Evolutionary conservation across 2,888 invertebrate genomes (phyloP).

Genomic region (Mythimna ferrago): DNA sequence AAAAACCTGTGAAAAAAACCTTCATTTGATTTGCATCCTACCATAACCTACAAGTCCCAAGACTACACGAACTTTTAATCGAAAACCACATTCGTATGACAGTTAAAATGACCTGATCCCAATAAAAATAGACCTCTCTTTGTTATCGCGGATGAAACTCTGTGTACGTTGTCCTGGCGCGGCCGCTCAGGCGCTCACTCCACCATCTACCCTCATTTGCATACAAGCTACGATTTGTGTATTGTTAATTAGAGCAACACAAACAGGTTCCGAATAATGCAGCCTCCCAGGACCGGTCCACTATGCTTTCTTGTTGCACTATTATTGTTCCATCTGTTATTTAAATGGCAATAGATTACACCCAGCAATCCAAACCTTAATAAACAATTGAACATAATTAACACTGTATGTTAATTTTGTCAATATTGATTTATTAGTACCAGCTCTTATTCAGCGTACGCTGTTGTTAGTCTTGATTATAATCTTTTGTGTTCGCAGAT

Average conservation of each 20-base stretch:
- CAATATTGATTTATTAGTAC: conserved; percentile 78
- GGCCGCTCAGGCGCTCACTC: conserved; percentile 65
- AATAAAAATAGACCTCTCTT: conserved; percentile 73
- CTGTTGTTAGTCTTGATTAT: conserved; percentile 53
- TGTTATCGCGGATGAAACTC: conserved; percentile 73
- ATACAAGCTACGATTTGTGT: conserved; percentile 91
- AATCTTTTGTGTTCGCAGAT: conserved; percentile 44
- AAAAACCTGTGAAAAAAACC: neutral
- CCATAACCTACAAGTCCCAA: conserved; percentile 40
- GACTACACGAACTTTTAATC: conserved; percentile 26
- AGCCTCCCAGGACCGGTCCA: conserved; percentile 75
- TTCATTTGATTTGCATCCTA: neutral
- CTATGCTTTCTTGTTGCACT: conserved; percentile 83
- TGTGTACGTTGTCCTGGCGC: conserved; percentile 61
- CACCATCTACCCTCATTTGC: conserved; percentile 85
- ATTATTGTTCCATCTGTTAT: conserved; percentile 89
- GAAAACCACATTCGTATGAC: conserved; percentile 59
- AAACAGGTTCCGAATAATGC: conserved; percentile 87
- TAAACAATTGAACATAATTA: conserved; percentile 87
- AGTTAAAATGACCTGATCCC: conserved; percentile 67
- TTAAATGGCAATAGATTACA: conserved; percentile 88
- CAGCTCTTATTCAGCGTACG: conserved; percentile 46
- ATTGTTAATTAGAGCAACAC: conserved; percentile 90
- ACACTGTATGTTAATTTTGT: conserved; percentile 84
- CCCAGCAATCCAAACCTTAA: conserved; percentile 76